A percentile compares a stretch with the other conserved stretches of the same genome.
These are phyloP conservation scores for Paratrypauchen microcephalus DNA, from an alignment of 2,797 vertebrate species.

Conservation along the genomic window DNA sequence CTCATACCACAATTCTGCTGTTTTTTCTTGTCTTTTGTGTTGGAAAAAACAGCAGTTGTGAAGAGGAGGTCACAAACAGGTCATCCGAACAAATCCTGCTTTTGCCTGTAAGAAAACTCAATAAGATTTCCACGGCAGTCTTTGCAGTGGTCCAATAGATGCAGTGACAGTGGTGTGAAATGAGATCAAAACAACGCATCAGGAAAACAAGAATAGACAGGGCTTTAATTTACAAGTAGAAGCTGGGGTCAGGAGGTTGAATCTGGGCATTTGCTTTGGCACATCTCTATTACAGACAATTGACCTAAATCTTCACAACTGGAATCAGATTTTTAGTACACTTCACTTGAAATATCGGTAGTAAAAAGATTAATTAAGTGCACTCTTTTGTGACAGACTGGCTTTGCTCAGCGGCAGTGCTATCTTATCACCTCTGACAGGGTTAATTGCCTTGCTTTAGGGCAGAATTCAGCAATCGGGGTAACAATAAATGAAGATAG, in stretches of 20 bases:
- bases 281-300: slow-evolving; percentile 42
- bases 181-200: slow-evolving; percentile 15
- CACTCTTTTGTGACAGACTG: slow-evolving; percentile 20
- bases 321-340: slow-evolving; percentile 58
- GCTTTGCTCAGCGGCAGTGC: slow-evolving; percentile 23
- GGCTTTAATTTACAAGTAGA: slow-evolving; percentile 18
- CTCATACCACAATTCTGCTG: neutral
- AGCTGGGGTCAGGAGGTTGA: slow-evolving; percentile 23
- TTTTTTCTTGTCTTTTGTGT: too few relatives aligned
- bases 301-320: slow-evolving; percentile 47
- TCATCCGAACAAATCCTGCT: neutral
- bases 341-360: slow-evolving; percentile 35
- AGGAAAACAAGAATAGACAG: slow-evolving; percentile 17
- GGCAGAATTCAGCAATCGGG: slow-evolving; percentile 42
- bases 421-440: slow-evolving; percentile 50
- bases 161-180: slow-evolving; percentile 9
- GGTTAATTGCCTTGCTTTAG: slow-evolving; percentile 59
- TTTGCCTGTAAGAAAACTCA: neutral
- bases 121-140: neutral
- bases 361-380: slow-evolving; percentile 59
- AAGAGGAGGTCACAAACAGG: neutral
- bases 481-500: slow-evolving; percentile 38
- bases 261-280: slow-evolving; percentile 33
- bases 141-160: neutral
- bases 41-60: neutral